Base-by-base conservation (phyloP, 2,797 vertebrate species). In the Botia kubotai region DNA sequence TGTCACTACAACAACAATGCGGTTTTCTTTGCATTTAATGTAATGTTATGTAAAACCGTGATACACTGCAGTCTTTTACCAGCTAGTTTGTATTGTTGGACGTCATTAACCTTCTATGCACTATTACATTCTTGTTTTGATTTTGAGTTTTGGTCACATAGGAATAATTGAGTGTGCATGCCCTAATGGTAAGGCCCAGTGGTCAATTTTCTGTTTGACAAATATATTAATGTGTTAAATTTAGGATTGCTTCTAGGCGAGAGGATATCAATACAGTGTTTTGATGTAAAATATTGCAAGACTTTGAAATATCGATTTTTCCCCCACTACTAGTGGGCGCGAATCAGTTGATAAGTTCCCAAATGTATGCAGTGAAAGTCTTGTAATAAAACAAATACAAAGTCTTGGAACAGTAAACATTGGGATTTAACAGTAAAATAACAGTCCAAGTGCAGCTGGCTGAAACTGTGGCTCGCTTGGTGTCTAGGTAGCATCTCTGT, bases 371-470 rank as follows among this genome's bases (percentile, higher is more conserved):
- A 3, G 55, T 58, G 3, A 57, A 21, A 53, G 52, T 53, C 2
- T 57, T 10, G 3, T 62, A 62, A 60, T 60, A 19, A 57, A 53
- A 16, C 6, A 3, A 53, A 53, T 53, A 53, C 14, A 17, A 57
- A 57, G 55, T 57, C 55, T 57, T 57, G 7, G 6, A 23, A 69
- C 26, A 43, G 48, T 77, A 77, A 77, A 53, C 6, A 26, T 16
- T 58, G 12, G 53, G 75, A 63, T 78, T 68, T 29, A 36, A 6
- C 23, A 36, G 17, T 50, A 26, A 53, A 55, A n/a, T 11, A 55
- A 52, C 43, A 39, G 29, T 23, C 13, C 36, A 16, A 60, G 43
- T 55, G 29, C 63, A 80, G 60, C 33, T 60, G 52, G 75, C 39
- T 60, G 19, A 23, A 29, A 17, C 16, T 4, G 8, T 43, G 39